Evolutionary conservation across 2,888 invertebrate species (phyloP), one percentile per base, ranked within the genome.

Genomic region (Actias luna): DNA sequence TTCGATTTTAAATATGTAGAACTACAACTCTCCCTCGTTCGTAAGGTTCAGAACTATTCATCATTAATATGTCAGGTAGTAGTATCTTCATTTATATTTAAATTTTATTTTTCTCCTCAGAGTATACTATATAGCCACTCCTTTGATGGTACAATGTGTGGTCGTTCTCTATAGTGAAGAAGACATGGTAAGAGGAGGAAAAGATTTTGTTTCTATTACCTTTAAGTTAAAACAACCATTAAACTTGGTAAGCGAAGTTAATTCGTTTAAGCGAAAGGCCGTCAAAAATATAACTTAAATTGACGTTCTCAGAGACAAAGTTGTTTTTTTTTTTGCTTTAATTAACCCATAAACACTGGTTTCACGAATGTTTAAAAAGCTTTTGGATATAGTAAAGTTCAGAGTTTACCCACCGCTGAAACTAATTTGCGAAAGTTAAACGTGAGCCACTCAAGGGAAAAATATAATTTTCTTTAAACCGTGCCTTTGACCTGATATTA

Each of bases 351-450:
- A 42, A 36, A 59, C 31, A 35, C 3, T 12, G 57, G 25, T 58
- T 62, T 60, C 27, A 36, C 57, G 62, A 66, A 64, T 61, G 58
- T 63, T 64, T 64, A 64, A 61, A 52, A 64, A 65, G 60, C 52
- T 66, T 61, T 63, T 59, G 62, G 59, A 64, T 63, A 60, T 39
- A 52, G 35, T 55, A 60, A 64, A 65, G 36, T 46, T 36, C 36
- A 39, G 64, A 46, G 64, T 61, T 61, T 64, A 57, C 12, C 58
- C 63, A 58, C 64, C 60, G 58, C 63, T 14, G n/a, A 25, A 66
- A 68, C 66, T 68, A 66, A 68, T 66, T 68, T 66, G 59, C 55
- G 39, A 64, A 67, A 68, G 60, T 68, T 64, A 62, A 36, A 58
- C 62, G 60, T 50, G 52, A 42, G 39, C 57, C 18, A 42, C 61